Percentiles rank a stretch among this genome's conserved stretches.
Evolutionary conservation across 2,797 vertebrate genomes (phyloP).

Genomic region (Squalus acanthias): DNA sequence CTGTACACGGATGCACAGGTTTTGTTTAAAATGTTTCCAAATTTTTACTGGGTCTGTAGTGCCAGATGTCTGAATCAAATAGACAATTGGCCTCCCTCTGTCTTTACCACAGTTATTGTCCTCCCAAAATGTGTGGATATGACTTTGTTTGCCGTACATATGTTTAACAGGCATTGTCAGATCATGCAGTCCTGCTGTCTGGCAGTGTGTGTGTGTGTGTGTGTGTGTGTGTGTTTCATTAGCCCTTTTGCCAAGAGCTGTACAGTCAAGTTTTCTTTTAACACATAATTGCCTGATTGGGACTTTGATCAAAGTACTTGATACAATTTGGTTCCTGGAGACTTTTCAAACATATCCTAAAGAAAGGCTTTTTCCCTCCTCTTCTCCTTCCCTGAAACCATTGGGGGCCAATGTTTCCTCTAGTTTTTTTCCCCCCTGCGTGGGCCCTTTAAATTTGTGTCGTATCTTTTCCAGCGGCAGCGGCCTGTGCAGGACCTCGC

Average conservation of each 20-base stretch:
- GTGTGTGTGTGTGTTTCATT: neutral
- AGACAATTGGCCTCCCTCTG: neutral
- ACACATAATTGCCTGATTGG: neutral
- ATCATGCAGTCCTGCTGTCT: neutral
- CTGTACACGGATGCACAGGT: neutral
- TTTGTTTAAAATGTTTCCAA: neutral
- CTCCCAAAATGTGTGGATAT: neutral
- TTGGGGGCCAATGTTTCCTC: too few relatives aligned
- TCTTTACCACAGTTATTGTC: slow-evolving; percentile 5
- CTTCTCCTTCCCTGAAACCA: neutral
- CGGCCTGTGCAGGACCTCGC: too few relatives aligned
- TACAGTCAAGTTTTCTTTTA: neutral
- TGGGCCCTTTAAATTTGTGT: too few relatives aligned
- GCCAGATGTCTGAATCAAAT: neutral
- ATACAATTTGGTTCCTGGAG: neutral
- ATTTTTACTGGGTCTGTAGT: neutral
- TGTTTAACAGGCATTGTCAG: neutral
- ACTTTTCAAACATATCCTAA: neutral
- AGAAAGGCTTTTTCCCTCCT: neutral
- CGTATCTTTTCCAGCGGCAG: too few relatives aligned
- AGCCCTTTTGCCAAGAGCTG: neutral
- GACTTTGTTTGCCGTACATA: neutral
- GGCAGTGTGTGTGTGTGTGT: neutral
- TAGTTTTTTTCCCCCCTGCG: too few relatives aligned
- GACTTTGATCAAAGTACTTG: neutral